Base-by-base conservation (phyloP, 2,888 invertebrate genomes). In the Leucoptera coffeella region DNA sequence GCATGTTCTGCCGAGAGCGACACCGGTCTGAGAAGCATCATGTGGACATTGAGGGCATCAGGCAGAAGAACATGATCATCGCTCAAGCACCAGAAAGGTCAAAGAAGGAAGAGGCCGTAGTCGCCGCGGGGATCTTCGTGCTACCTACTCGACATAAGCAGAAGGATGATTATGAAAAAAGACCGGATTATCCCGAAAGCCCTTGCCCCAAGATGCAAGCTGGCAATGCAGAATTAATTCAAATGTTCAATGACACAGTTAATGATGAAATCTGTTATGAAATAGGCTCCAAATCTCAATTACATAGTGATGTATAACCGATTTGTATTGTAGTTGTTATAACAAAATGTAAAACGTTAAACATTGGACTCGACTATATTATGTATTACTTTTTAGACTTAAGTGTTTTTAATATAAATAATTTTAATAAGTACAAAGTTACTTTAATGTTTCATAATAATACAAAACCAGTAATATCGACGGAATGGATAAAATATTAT, bases 171-270 rank as follows among this genome's bases (percentile, higher is more conserved):
- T 60, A 55, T 21, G 42, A 48, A 9, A 50, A 49, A 20, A 45
- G 67, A 22, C 67, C 67, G 0, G 67, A 69, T 33, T 69, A 64
- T 22, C 67, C 67, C 1, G 67, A 67, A 35, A 51, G 55, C 29
- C 54, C 54, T 0, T 40, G 45, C 4, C 48, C 44, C 2, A 33
- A 40, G 12, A 34, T 48, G n/a, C 49, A 50, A 17, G 38, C 47
- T 1, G 55, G 45, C 12, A 51, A 49, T 2, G 58, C 54, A 12
- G 50, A 52, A 34, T 32, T 64, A 15, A 49, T 62, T 23, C 53
- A 61, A 19, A 50, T 61, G 21, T 41, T 64, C 4, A 45, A 46
- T 14, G 54, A 59, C 1, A 42, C 29, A 22, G 28, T 36, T 3
- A 31, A 32, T 4, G 38, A 47, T 26, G 38, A 37, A 12, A 49